Base-by-base conservation (phyloP, 1,140 invertebrate genomes). In the Bradysia coprophila region DNA sequence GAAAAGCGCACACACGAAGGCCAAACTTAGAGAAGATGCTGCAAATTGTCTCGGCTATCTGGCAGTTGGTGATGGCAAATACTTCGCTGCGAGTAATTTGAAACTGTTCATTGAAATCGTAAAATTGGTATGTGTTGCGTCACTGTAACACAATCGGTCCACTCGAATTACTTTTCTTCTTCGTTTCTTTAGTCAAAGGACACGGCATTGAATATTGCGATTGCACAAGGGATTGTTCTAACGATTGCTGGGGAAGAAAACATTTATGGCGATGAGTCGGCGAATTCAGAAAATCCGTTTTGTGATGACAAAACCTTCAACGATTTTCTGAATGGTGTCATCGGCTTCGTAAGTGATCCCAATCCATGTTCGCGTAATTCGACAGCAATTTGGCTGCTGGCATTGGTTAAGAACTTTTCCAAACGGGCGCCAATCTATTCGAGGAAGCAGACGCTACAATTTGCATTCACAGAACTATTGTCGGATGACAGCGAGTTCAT, bases 401-500 rank as follows among this genome's bases (percentile, higher is more conserved):
- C 83, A 4, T 54, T 93, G 22, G 59, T 90, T 2, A 88, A 88
- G 59, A 73, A 81, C 49, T 90, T 87, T 56, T 66, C 74, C 9
- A 69, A 75, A 33, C 67, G 79, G 18, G 63, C 66, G 37, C 72
- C 74, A 0, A 66, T 92, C 22, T 69, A 77, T 47, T 64, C 67
- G 22, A 70, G 72, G 43, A 63, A 93, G 31, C 61, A 70, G 36
- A 54, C 62, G 10, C 67, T 94, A 28, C 90, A 96, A 59, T 69
- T 73, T 47, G 77, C 79, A 4, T 94, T 95, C 51, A 88, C 92
- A 69, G 76, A 81, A 53, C 75, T 88, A 45, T 64, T 96, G 4
- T 81, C 79, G 2, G 89, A 94, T 59, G 88, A 81, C 58, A 92
- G 83, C 62, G 86, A 84, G 52, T 75, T 94, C 50, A 80, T 91